A percentile compares a stretch with the other conserved stretches of the same genome.
phyloP scores from a whole-genome alignment of 2,797 vertebrate genomes.

The Gymnocypris eckloni region DNA sequence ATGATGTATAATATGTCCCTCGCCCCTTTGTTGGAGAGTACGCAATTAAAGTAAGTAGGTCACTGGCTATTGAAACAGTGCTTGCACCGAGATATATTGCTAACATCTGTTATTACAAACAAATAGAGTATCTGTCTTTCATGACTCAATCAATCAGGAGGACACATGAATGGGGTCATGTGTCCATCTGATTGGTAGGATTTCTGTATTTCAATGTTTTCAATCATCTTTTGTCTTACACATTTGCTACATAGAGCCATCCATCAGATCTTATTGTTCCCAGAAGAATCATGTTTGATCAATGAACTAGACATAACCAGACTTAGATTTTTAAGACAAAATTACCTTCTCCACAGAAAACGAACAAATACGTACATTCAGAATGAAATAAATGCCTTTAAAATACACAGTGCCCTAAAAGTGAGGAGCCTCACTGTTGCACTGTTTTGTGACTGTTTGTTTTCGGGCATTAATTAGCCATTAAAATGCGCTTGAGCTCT shows the following conservation, averaged over 20 bases:
- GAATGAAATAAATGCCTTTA: slow-evolving; percentile 17
- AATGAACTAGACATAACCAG: neutral
- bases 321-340: neutral
- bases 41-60: slow-evolving; percentile 79
- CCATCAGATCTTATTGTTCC: neutral
- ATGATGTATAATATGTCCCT: slow-evolving; percentile 23
- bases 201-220: slow-evolving; percentile 2
- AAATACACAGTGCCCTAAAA: neutral
- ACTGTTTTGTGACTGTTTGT: slow-evolving; percentile 46
- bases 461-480: slow-evolving; percentile 49
- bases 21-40: slow-evolving; percentile 42
- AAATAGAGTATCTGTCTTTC: slow-evolving; percentile 69
- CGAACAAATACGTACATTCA: neutral
- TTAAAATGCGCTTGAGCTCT: slow-evolving; percentile 53
- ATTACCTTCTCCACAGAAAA: neutral
- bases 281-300: slow-evolving; percentile 20
- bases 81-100: slow-evolving; percentile 64
- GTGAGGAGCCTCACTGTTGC: slow-evolving; percentile 6
- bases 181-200: neutral
- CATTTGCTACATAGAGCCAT: neutral
- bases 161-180: slow-evolving; percentile 1
- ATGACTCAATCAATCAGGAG: neutral
- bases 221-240: slow-evolving; percentile 1
- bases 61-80: slow-evolving; percentile 70
- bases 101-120: slow-evolving; percentile 69